These are phyloP conservation scores for Tipula helvola DNA, from an alignment of 2,888 invertebrate genomes.

Conservation along the genomic window DNA sequence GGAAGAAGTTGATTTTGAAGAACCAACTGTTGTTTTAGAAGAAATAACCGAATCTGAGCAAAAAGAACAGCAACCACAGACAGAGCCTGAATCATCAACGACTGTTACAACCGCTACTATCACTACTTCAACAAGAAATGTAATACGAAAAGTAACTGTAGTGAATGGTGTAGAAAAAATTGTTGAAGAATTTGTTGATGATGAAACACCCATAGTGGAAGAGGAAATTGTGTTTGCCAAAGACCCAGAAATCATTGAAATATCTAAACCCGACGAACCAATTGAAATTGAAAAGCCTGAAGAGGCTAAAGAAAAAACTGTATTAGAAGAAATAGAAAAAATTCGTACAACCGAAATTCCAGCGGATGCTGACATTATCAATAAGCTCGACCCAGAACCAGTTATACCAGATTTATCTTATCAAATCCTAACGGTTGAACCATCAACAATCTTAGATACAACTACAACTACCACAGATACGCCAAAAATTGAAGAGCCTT, in stretches of 20 bases:
- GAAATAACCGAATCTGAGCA: neutral
- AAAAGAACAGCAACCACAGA: neutral
- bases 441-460: neutral
- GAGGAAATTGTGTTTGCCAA: neutral
- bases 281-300: neutral
- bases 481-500: neutral
- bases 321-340: neutral
- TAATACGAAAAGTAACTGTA: slow-evolving; percentile 62
- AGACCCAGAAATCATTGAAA: neutral
- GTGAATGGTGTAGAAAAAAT: slow-evolving; percentile 75
- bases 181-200: slow-evolving; percentile 71
- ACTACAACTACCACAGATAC: neutral
- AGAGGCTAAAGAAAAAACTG: neutral
- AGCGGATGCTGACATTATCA: neutral
- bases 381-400: neutral
- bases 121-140: slow-evolving; percentile 59
- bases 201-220: neutral
- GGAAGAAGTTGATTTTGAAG: slow-evolving; percentile 56
- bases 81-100: slow-evolving; percentile 8
- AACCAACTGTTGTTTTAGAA: neutral
- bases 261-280: neutral
- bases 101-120: slow-evolving; percentile 23
- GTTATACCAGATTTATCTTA: neutral
- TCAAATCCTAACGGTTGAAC: neutral
- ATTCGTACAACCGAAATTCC: neutral